These are phyloP conservation scores for Melipona beecheii DNA, from an alignment of 2,888 invertebrate genomes.

Conservation along the genomic window DNA sequence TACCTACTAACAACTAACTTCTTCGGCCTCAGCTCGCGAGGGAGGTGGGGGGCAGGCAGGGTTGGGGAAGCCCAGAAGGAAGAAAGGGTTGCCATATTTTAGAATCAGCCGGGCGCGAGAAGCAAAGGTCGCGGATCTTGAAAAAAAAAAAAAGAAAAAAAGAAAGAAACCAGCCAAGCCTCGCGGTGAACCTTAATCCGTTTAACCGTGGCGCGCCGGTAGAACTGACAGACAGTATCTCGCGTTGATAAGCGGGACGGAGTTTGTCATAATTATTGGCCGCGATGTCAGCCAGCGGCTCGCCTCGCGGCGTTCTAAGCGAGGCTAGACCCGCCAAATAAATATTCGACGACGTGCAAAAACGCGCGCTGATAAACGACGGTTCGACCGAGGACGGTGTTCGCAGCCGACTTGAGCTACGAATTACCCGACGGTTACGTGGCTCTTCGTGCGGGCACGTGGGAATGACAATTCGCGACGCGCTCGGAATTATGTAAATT, in stretches of 20 bases:
- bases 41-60: background rate
- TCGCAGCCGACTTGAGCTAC: background rate
- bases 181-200: conserved; percentile 62
- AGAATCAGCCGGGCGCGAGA: conserved; percentile 59
- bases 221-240: conserved; percentile 70
- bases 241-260: conserved; percentile 73
- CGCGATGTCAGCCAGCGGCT: conserved; percentile 60
- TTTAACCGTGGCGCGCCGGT: conserved; percentile 63
- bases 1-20: no score
- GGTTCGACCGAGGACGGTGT: conserved; percentile 24
- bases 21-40: background rate
- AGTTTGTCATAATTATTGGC: conserved; percentile 81
- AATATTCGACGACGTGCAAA: conserved; percentile 41
- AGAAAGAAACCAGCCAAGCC: conserved; percentile 13
- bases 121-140: conserved; percentile 49
- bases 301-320: conserved; percentile 37
- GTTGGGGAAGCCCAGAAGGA: background rate
- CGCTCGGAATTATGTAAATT: background rate
- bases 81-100: conserved; percentile 60
- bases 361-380: conserved; percentile 48
- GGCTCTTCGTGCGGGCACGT: conserved; percentile 19
- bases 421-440: conserved; percentile 2
- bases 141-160: background rate
- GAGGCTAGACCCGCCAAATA: conserved; percentile 47
- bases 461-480: background rate